phyloP scores from a whole-genome alignment of 2,797 vertebrate species.

The Clarias fuscus region DNA sequence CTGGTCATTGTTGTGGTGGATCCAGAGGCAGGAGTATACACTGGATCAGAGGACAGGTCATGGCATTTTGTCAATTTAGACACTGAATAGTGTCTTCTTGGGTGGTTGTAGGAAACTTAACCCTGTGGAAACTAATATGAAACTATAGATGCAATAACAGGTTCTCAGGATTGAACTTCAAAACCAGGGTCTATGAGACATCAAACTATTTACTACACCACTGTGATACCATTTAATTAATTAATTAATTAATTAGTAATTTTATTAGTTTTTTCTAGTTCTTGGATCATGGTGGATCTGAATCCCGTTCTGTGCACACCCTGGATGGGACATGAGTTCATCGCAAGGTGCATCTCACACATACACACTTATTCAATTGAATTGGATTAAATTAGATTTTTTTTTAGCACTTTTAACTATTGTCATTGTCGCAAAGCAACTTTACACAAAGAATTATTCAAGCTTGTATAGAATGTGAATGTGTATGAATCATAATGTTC shows the following conservation, averaged over 20 bases:
- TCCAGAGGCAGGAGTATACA: not conserved
- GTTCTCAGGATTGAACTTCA: not conserved
- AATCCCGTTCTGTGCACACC: not conserved
- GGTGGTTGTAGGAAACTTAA: not conserved
- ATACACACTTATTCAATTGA: not conserved
- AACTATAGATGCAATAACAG: not conserved
- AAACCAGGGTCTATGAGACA: not conserved
- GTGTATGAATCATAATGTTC: too few species aligned
- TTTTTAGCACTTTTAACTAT: too few species aligned
- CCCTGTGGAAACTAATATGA: not conserved
- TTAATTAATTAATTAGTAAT: not conserved
- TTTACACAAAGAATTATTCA: too few species aligned
- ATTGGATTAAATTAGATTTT: too few species aligned
- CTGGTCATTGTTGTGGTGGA: not conserved
- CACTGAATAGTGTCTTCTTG: not conserved
- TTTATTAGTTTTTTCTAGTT: not conserved
- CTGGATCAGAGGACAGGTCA: not conserved
- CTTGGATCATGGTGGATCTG: not conserved
- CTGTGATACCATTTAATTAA: not conserved
- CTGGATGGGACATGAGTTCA: not conserved
- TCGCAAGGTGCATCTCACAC: not conserved
- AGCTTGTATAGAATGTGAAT: too few species aligned
- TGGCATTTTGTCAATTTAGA: not conserved
- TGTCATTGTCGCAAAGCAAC: too few species aligned
- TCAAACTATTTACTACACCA: not conserved